Evolutionary conservation across 1,140 invertebrate genomes (phyloP), one percentile per base, ranked within the genome.

Genomic region (Epicauta chinensis): DNA sequence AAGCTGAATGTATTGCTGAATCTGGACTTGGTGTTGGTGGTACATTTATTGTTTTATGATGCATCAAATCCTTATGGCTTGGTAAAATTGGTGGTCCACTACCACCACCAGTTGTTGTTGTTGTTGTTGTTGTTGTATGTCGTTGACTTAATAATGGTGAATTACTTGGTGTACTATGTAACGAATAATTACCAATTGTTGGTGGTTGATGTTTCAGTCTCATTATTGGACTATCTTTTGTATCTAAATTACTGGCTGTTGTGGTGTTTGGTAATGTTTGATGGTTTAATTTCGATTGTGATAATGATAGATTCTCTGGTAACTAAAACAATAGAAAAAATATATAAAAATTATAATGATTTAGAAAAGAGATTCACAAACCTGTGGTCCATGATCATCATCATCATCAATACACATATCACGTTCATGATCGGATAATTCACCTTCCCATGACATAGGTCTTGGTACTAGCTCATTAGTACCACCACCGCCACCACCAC

Each of bases 401-500:
- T 63, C 60, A 31, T 67, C 65, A 41, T 67, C 64, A 16, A 69
- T 55, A 45, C 62, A 66, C 67, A 66, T 67, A 36, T 65, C 62
- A 16, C 79, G 75, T 38, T 83, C 82, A 45, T 80, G 77, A 62
- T 93, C 89, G 1, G 88, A 91, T 0, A 93, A 73, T 69, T 91
- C 89, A 11, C 90, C 89, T 68, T 93, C 89, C 90, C 89, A 92
- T 2, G 89, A 92, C 89, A 93, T 93, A 11, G 89, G 90, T 31
- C 89, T 61, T 3, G 74, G 39, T 48, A 47, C 42, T 5, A 23
- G 4, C 7, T 23, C 23, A 23, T 23, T 23, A 23, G 7, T 7
- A 23, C 7, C 7, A 23, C 4, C 23, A 23, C 23, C 1, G 7
- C 23, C 2, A 23, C 23, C 23, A 23, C 23, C 23, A 23, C 23